These are phyloP conservation scores for Rhabdornis inornatus DNA, from an alignment of 2,113 vertebrate species.

Conservation along the genomic window DNA sequence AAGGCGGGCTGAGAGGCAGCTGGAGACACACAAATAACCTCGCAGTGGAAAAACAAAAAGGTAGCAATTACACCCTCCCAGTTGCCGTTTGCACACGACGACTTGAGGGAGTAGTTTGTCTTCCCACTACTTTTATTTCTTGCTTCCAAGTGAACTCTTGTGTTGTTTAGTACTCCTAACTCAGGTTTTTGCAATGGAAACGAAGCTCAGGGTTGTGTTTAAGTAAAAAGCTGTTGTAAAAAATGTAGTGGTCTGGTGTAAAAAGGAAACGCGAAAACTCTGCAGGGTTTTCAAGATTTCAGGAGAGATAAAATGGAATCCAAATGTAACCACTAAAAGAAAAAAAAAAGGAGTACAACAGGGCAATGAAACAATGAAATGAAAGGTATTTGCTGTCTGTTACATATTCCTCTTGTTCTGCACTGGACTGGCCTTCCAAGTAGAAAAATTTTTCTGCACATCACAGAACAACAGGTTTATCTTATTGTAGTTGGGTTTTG, in stretches of 20 bases:
- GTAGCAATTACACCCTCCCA: background rate
- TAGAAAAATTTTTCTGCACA: background rate
- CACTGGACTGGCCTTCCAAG: background rate
- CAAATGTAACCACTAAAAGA: background rate
- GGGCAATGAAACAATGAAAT: background rate
- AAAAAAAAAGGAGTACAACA: fast-evolving
- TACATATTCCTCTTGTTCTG: background rate
- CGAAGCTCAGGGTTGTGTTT: background rate
- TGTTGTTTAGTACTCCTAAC: background rate
- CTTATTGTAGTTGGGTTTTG: background rate
- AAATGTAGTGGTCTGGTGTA: background rate
- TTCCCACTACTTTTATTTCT: background rate
- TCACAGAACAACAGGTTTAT: background rate
- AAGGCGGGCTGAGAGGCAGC: background rate
- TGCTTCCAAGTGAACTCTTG: background rate
- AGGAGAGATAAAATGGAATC: background rate
- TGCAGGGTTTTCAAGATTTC: background rate
- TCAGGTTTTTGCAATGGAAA: background rate
- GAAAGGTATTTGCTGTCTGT: background rate
- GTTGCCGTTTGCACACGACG: background rate
- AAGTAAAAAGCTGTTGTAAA: background rate
- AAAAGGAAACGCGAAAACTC: background rate
- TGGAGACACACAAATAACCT: constrained; percentile 6
- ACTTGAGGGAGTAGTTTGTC: background rate
- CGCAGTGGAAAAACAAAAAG: background rate